Evolutionary conservation across 2,888 invertebrate species (phyloP).

Genomic region (Bugulina stolonifera): DNA sequence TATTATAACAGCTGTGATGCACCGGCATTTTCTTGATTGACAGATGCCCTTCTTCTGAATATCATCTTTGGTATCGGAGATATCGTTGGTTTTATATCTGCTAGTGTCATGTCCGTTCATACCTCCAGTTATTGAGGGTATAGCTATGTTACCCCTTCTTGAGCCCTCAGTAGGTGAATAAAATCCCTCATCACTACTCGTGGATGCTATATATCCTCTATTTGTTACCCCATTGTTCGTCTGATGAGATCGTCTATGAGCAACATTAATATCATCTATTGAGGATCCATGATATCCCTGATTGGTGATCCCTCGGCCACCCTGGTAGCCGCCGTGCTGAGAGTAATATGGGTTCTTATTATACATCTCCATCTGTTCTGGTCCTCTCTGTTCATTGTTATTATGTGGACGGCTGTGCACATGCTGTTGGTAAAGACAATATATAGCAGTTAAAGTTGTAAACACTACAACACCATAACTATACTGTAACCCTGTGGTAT

Average conservation of each 20-base stretch:
- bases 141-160: background rate
- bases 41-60: background rate
- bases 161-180: background rate
- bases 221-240: background rate
- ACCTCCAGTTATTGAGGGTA: background rate
- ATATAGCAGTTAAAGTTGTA: too few relatives aligned
- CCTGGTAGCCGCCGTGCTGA: background rate
- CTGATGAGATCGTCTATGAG: background rate
- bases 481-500: too few relatives aligned
- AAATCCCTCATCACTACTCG: background rate
- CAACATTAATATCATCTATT: background rate
- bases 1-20: background rate
- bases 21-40: background rate
- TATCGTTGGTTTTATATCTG: background rate
- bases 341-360: background rate
- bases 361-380: background rate
- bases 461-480: too few relatives aligned
- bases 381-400: background rate
- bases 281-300: background rate
- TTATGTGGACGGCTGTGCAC: background rate
- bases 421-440: too few relatives aligned
- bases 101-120: background rate
- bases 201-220: background rate
- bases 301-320: background rate
- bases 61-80: background rate